phyloP scores from a whole-genome alignment of 2,888 invertebrate genomes.

The Plusia festucae region DNA sequence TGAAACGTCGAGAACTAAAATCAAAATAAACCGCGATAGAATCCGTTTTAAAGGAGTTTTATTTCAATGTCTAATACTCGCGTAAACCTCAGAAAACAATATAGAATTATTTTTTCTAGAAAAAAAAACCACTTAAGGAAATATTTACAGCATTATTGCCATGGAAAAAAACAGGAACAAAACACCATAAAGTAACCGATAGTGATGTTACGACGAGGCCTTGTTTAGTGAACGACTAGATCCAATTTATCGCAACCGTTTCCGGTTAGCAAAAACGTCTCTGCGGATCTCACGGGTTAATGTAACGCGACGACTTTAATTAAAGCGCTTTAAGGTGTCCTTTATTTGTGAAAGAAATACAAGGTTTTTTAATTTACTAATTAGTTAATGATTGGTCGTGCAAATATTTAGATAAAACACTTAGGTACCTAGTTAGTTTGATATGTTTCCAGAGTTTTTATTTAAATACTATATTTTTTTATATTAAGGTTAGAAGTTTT shows the following conservation, averaged over 20 bases:
- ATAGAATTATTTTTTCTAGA: neutral
- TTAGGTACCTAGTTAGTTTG: too few relatives aligned
- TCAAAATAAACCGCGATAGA: too few relatives aligned
- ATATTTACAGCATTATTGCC: conserved; percentile 18
- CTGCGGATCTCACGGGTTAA: neutral
- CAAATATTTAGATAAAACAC: too few relatives aligned
- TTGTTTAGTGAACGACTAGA: conserved; percentile 53
- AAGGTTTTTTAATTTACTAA: too few relatives aligned
- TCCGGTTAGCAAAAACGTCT: conserved; percentile 36
- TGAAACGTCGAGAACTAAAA: too few relatives aligned
- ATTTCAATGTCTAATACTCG: too few relatives aligned
- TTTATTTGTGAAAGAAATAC: neutral
- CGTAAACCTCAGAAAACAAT: neutral
- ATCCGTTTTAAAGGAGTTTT: too few relatives aligned
- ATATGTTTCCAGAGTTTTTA: too few relatives aligned
- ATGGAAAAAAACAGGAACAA: conserved; percentile 31
- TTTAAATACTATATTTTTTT: too few relatives aligned
- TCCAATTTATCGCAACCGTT: conserved; percentile 60
- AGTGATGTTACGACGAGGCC: conserved; percentile 42
- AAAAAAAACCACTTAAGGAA: conserved; percentile 13
- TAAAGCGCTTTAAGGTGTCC: neutral
- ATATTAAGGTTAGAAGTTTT: too few relatives aligned
- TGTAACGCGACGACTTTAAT: conserved; percentile 22
- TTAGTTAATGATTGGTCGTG: too few relatives aligned
- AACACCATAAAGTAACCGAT: conserved; percentile 37